Base-by-base conservation (phyloP, 1,140 invertebrate genomes). In the Nymphalis io region DNA sequence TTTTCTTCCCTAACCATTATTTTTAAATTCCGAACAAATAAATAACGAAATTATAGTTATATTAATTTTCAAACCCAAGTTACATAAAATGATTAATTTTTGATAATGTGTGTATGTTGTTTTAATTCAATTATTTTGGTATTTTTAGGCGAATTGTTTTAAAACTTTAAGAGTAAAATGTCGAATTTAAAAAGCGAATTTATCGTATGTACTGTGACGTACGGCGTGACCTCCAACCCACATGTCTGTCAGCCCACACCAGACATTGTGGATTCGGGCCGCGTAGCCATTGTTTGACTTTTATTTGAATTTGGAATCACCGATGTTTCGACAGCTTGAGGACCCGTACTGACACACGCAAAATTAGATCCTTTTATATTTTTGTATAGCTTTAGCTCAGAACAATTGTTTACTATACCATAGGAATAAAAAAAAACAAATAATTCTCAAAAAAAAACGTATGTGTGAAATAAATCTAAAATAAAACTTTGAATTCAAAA, bases 221-320 rank as follows among this genome's bases (percentile, higher is more conserved):
- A 76, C 76, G 75, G 69, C 72, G 72, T 85, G 85, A 88, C 87
- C 88, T 90, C 84, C 83, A 82, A 74, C 88, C 88, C 87, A 90
- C 88, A 90, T 89, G 87, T 68, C 83, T 75, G 74, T 62, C 80
- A 70, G 79, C 86, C 86, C 83, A 88, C 88, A 85, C 81, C 75
- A 77, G 64, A 70, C 78, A 85, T 89, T 90, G 85, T 83, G 77
- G 70, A 90, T 90, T 90, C 88, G 76, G 79, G 79, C 80, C 84
- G 81, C 86, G 82, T 85, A 75, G 38, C 81, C 83, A 84, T 86
- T 90, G 85, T 89, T 81, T 85, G 80, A 86, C 80, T 88, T 89
- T 89, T 87, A 89, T 89, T 89, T 83, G 74, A 82, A 84, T 83
- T 80, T 72, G 75, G 79, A 87, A 85, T 88, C 82, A 75, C 67